These are phyloP conservation scores for Wiebesia pumilae DNA, from an alignment of 1,140 invertebrate genomes.

Conservation along the genomic window DNA sequence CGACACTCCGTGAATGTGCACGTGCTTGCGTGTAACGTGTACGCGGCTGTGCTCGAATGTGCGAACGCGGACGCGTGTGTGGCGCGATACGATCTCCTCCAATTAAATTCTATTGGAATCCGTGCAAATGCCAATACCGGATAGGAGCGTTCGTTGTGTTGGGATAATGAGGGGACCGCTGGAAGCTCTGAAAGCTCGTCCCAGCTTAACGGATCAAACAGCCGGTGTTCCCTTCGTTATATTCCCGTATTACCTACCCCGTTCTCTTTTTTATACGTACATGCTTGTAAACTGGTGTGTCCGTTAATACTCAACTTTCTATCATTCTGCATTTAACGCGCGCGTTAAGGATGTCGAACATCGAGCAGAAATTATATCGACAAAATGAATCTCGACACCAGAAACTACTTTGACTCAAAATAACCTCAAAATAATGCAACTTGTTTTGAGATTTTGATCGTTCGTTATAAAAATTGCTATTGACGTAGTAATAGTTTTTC, in stretches of 20 bases:
- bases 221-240: neutral
- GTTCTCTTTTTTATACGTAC: neutral
- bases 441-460: no score
- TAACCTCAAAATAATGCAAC: neutral
- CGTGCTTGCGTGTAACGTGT: neutral
- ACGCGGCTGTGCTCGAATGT: no score
- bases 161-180: conserved; percentile 62
- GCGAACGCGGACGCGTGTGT: conserved; percentile 27
- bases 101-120: conserved; percentile 70
- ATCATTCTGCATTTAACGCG: neutral
- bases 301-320: neutral
- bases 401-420: neutral
- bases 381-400: neutral
- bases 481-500: neutral
- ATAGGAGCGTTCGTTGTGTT: conserved; percentile 62
- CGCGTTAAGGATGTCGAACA: neutral
- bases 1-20: neutral
- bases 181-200: neutral
- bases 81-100: conserved; percentile 58
- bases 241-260: neutral
- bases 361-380: neutral
- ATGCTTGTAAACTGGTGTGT: neutral
- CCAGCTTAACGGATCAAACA: conserved; percentile 17
- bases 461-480: neutral
- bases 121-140: conserved; percentile 66